Evolutionary conservation across 2,888 invertebrate genomes (phyloP), one percentile per base, ranked within the genome.

Genomic region (Lasioglossum calceatum): DNA sequence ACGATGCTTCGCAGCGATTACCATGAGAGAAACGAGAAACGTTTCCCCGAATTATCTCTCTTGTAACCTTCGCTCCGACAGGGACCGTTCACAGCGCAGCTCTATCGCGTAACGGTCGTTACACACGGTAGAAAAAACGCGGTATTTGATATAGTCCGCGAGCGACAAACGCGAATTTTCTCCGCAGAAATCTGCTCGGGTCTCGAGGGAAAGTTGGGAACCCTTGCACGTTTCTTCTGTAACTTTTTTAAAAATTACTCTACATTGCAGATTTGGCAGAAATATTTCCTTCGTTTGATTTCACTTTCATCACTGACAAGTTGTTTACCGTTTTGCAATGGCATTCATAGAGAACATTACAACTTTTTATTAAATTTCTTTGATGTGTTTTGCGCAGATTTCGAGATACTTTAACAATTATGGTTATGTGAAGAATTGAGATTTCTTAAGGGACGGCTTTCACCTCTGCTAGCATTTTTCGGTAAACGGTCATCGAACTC

Each of bases 1-100:
- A 77, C 80, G 82, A 81, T 81, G 72, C 79, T 71, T 71, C 47
- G 50, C 39, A 81, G 71, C 84, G 80, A 85, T 78, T 79, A 71
- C 54, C 64, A 54, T 71, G 70, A 71, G 72, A 70, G 50, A 67
- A 76, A 50, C 73, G 14, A 58, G 44, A 70, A 70, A 61, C 54
- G 73, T 44, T 44, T 64, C 23, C 47, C 36, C 12, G 39, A n/a
- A 72, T 79, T 77, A 75, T 64, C 47, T 82, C 42, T 36, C 67
- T 32, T 5, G 36, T 77, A 82, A 79, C 44, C 74, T 74, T 61
- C 47, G 50, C 71, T 78, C 42, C 54, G 12, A n/a, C 10, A 36
- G 39, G 23, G 44, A 36, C 10, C 42, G 36, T 54, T 70, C 70
- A n/a, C 50, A 39, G 16, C 1, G 64, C n/a, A 47, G 32, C 32